These are phyloP conservation scores for Oreochromis tanganicae DNA, from an alignment of 2,113 vertebrate genomes.

Conservation along the genomic window DNA sequence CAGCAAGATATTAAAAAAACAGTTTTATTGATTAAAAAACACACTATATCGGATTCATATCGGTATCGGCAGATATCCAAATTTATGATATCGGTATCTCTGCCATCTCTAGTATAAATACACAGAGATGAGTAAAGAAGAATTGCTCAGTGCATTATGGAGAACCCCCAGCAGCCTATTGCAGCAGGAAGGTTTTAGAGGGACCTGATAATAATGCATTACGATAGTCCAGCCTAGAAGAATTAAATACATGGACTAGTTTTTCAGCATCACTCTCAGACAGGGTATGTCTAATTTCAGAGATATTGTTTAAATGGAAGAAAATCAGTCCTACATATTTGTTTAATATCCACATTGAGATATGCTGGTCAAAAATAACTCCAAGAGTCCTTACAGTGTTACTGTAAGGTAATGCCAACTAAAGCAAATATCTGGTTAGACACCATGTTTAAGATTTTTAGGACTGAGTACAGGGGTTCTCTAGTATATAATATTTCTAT, in stretches of 20 bases:
- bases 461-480: not conserved
- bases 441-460: not conserved
- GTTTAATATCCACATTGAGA: not conserved
- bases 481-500: not conserved
- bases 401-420: not conserved
- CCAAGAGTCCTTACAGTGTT: not conserved
- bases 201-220: rapidly evolving
- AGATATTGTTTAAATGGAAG: not conserved
- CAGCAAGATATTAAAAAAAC: no score
- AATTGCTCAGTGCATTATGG: not conserved
- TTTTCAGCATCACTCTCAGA: not conserved
- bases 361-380: not conserved
- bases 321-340: not conserved
- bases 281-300: not conserved
- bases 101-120: no score
- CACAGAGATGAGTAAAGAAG: not conserved
- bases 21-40: no score
- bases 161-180: not conserved
- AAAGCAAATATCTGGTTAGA: not conserved
- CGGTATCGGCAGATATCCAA: no score
- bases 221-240: not conserved
- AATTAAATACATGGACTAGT: not conserved
- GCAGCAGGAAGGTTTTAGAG: not conserved
- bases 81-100: no score
- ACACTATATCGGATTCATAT: no score